Evolutionary conservation across 2,113 vertebrate species (phyloP), one percentile per base, ranked within the genome.

Genomic region (Cheilinus undulatus): DNA sequence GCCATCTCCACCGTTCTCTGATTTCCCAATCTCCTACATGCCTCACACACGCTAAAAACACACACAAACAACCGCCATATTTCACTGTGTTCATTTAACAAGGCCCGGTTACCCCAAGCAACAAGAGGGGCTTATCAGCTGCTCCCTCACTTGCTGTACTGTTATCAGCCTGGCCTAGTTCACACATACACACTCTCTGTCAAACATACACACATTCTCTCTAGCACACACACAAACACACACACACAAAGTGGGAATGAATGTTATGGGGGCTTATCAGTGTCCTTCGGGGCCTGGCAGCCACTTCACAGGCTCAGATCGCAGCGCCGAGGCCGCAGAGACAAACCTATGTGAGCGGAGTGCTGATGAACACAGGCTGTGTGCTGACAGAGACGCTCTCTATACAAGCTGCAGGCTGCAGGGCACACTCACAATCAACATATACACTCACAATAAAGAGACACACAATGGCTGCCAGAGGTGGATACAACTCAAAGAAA

Each of bases 151-250:
- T 83, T 82, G 80, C 83, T 81, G 73, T 81, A 32, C 79, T 91
- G 82, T 88, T 92, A 92, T 92, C 90, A 83, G 82, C 67, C 65
- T 85, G 79, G 83, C 90, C 86, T 90, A 83, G 81, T 87, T 89
- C 87, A 70, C 76, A 82, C 83, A 75, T 19, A 78, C 73, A 80
- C 69, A 68, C 72, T 46, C 75, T 57, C 59, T 83, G 76, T 86
- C 78, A 84, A 66, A 88, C 64, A 86, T 65, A 82, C 56, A 19
- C 51, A 7, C 42, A 2, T 62, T 65, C 56, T 60, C 59, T 83
- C 83, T 76, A 70, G 82, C 77, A 73, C 63, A 81, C 53, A 79
- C 59, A 61, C 59, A 60, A 69, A 69, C 68, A 69, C 32, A 59
- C 43, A 36, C 40, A 23, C 45, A 13, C 71, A 73, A 84, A 69